These are phyloP conservation scores for Tonatia bakeri DNA, from an alignment of 2,113 vertebrate species.

Conservation along the genomic window DNA sequence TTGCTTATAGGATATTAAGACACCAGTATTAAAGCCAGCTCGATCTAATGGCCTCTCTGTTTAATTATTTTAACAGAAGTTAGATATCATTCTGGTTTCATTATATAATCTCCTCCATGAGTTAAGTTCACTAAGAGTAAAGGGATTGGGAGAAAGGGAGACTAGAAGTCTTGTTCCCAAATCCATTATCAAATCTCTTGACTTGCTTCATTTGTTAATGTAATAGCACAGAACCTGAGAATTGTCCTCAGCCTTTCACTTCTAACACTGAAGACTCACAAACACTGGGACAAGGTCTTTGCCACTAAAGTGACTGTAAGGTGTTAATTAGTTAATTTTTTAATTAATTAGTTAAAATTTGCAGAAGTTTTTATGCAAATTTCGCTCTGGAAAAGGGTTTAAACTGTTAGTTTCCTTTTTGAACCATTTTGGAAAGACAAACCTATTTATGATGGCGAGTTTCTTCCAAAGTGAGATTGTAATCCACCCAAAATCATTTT, in stretches of 20 bases:
- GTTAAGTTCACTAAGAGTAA: not conserved
- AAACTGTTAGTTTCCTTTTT: not conserved
- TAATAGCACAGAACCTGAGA: not conserved
- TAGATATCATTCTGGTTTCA: not conserved
- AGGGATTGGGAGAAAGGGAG: not conserved
- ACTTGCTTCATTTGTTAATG: not conserved
- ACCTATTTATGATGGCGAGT: not conserved
- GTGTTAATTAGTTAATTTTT: not conserved
- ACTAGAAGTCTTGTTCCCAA: not conserved
- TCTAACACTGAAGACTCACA: not conserved
- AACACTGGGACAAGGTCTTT: not conserved
- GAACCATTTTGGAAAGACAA: not conserved
- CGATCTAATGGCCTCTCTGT: not conserved
- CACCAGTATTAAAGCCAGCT: not conserved
- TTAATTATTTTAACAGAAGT: not conserved
- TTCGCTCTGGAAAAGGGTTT: not conserved
- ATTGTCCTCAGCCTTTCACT: not conserved
- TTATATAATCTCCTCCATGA: not conserved
- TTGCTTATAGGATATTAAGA: not conserved
- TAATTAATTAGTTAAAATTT: not conserved
- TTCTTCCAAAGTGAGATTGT: not conserved
- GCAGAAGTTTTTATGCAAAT: not conserved
- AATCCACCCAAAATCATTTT: not conserved
- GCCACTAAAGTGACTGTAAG: not conserved
- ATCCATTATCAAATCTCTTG: not conserved